Percentiles rank a stretch among this genome's conserved stretches.
These are phyloP conservation scores for Dynastes maya DNA, from an alignment of 2,888 invertebrate genomes.

Conservation along the genomic window DNA sequence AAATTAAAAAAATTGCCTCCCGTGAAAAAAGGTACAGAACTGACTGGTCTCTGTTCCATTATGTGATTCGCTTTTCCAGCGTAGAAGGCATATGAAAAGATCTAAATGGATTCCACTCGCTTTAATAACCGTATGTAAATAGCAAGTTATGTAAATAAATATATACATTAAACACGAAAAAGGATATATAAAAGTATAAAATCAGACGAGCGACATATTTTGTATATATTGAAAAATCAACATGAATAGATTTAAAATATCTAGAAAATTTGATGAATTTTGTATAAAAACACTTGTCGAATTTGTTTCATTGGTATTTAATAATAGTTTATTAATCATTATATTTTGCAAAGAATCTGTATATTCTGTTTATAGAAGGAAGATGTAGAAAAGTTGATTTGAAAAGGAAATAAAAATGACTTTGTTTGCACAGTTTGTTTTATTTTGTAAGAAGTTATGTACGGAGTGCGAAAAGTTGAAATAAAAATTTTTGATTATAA, in stretches of 20 bases:
- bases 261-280: slow-evolving; percentile 27
- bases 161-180: slow-evolving; percentile 11
- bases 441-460: slow-evolving; percentile 28
- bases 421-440: slow-evolving; percentile 41
- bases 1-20: slow-evolving; percentile 82
- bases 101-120: slow-evolving; percentile 1
- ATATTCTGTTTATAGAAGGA: slow-evolving; percentile 37
- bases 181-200: slow-evolving; percentile 17
- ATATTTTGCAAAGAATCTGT: slow-evolving; percentile 24
- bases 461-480: slow-evolving; percentile 5
- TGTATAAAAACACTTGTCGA: slow-evolving; percentile 36
- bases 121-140: slow-evolving; percentile 16
- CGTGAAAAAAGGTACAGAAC: slow-evolving; percentile 82
- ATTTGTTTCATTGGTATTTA: slow-evolving; percentile 38
- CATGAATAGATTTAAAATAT: slow-evolving; percentile 25
- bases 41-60: slow-evolving; percentile 90
- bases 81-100: slow-evolving; percentile 3
- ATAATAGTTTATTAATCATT: slow-evolving; percentile 25
- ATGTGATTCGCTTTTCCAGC: slow-evolving; percentile 75
- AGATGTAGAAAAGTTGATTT: slow-evolving; percentile 43
- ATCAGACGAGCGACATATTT: slow-evolving; percentile 33
- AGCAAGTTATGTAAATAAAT: slow-evolving; percentile 35
- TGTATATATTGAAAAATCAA: slow-evolving; percentile 32
- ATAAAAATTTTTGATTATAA: slow-evolving; percentile 5
- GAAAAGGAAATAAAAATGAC: slow-evolving; percentile 38